Percentiles rank a stretch among this genome's conserved stretches.
Evolutionary conservation across 2,797 vertebrate genomes (phyloP).

Genomic region (Carcharodon carcharias): DNA sequence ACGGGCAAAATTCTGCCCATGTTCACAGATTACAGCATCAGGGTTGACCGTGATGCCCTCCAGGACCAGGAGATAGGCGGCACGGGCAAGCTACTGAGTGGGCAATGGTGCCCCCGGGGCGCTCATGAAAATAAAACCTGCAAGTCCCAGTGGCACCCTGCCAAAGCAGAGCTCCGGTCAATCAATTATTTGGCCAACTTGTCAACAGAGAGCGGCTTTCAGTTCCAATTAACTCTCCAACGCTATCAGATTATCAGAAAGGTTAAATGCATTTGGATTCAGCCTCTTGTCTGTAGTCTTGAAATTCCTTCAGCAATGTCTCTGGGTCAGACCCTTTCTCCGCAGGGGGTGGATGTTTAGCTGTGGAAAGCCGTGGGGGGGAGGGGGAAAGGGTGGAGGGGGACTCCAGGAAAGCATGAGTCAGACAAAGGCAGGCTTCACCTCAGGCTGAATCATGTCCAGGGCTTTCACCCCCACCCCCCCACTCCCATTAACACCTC

Average conservation of each 20-base stretch:
- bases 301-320: background rate
- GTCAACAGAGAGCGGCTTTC: too few species aligned
- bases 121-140: background rate
- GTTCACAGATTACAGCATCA: background rate
- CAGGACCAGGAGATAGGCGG: background rate
- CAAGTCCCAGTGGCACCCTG: background rate
- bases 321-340: background rate
- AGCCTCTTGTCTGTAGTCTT: background rate
- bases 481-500: background rate
- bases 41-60: background rate
- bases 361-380: background rate
- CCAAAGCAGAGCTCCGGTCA: background rate
- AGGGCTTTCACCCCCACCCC: too few species aligned
- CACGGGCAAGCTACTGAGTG: background rate
- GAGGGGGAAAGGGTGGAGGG: background rate
- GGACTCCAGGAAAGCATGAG: background rate
- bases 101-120: background rate
- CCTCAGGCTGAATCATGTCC: background rate
- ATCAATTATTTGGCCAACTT: background rate
- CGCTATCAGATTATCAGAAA: background rate
- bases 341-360: background rate
- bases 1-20: too few species aligned
- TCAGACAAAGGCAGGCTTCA: background rate
- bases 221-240: background rate
- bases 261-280: conserved; percentile 26